Percentiles rank a stretch among this genome's conserved stretches.
phyloP scores from a whole-genome alignment of 2,888 invertebrate genomes.

The Harpalus rubripes region DNA sequence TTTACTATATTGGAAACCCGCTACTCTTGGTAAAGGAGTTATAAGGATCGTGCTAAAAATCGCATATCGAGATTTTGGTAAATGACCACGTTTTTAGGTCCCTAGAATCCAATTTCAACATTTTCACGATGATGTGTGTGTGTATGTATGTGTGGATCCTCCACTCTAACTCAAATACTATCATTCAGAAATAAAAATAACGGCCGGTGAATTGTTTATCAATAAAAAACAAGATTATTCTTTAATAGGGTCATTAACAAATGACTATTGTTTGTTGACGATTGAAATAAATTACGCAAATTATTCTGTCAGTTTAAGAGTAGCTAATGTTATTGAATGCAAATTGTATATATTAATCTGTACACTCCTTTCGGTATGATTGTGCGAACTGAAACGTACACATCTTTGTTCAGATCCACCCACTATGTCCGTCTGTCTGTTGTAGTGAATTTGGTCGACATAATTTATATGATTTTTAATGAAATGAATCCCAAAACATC shows the following conservation, averaged over 20 bases:
- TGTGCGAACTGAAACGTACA: background rate
- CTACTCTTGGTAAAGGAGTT: no score
- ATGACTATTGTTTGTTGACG: background rate
- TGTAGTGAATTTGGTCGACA: background rate
- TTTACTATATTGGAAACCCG: no score
- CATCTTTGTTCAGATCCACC: background rate
- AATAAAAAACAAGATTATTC: no score
- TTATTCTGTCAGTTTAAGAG: background rate
- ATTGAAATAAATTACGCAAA: background rate
- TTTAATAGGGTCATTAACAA: background rate
- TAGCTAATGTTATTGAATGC: background rate
- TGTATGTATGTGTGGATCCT: no score
- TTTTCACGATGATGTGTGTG: no score
- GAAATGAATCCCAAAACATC: background rate
- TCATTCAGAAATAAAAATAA: no score
- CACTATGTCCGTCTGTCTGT: background rate
- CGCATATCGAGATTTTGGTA: no score
- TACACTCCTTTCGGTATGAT: background rate
- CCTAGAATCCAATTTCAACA: no score
- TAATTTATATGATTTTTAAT: slow-evolving; percentile 15
- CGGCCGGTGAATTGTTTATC: no score
- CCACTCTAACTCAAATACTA: no score
- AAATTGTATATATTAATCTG: background rate
- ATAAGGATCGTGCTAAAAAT: no score
- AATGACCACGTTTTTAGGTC: no score